Conservation (phyloP, 2,797 vertebrate genomes). For the Prionace glauca region DNA sequence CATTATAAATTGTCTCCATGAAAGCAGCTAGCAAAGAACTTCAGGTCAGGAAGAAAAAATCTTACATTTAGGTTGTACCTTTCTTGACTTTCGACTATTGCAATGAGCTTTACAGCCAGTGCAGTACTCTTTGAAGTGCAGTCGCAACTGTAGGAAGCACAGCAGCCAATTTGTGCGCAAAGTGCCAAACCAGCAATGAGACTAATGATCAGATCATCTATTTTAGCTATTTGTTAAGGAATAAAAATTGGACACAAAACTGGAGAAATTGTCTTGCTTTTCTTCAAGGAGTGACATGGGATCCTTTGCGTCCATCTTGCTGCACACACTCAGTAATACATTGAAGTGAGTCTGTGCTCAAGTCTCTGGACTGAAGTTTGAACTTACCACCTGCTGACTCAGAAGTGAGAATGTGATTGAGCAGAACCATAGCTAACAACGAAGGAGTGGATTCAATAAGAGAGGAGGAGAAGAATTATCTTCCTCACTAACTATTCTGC, state of each 20-base stretch:
- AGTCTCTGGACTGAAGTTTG: not conserved
- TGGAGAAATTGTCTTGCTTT: not conserved
- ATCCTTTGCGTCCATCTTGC: not conserved
- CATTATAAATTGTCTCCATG: too few species aligned
- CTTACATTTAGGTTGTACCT: too few species aligned
- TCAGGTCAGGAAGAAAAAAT: too few species aligned
- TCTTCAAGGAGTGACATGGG: not conserved
- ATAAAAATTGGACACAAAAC: not conserved
- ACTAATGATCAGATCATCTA: not conserved
- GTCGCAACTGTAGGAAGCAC: too few species aligned
- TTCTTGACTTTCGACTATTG: too few species aligned
- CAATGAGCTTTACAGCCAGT: too few species aligned
- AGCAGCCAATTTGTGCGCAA: too few species aligned
- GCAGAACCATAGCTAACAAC: not conserved
- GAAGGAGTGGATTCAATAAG: not conserved
- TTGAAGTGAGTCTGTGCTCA: too few species aligned
- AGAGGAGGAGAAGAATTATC: not conserved
- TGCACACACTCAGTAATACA: too few species aligned
- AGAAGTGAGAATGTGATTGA: not conserved
- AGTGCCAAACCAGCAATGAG: too few species aligned
- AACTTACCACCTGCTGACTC: not conserved
- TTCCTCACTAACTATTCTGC: not conserved
- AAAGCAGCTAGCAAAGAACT: too few species aligned
- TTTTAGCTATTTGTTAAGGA: not conserved
- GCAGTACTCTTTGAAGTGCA: too few species aligned